Evolutionary conservation across 1,140 invertebrate genomes (phyloP).

Genomic region (Daktulosphaira vitifoliae): DNA sequence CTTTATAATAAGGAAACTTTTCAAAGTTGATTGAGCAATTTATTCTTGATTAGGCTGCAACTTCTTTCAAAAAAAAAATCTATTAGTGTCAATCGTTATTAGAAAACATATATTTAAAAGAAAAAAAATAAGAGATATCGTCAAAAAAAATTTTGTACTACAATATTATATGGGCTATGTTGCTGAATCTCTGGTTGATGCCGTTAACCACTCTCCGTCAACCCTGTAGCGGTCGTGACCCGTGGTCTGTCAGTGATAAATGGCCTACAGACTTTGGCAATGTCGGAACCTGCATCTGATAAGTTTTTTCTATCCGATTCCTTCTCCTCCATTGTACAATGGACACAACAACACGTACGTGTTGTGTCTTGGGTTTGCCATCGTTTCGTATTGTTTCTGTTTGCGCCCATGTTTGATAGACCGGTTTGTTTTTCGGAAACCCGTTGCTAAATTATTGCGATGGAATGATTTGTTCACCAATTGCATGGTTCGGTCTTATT

Average conservation of each 20-base stretch:
- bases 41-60: no score
- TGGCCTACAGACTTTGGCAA: slow-evolving; percentile 28
- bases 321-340: background rate
- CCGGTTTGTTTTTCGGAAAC: slow-evolving; percentile 12
- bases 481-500: background rate
- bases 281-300: slow-evolving; percentile 30
- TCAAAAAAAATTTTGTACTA: background rate
- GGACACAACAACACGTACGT: background rate
- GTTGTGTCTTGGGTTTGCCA: background rate
- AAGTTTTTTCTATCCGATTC: slow-evolving; percentile 3
- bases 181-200: slow-evolving; percentile 4
- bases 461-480: background rate
- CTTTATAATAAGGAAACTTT: no score
- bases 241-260: slow-evolving; percentile 14
- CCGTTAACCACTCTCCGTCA: slow-evolving; percentile 26
- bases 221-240: slow-evolving; percentile 26
- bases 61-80: no score
- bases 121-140: no score
- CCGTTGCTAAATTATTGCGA: slow-evolving; percentile 3
- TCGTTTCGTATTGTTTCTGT: background rate
- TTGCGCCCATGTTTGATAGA: background rate
- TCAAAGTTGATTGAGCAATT: no score
- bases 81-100: no score
- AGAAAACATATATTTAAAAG: no score
- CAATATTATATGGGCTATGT: background rate